Conservation (phyloP, 2,797 vertebrate species). For the Chaunax sp. region DNA sequence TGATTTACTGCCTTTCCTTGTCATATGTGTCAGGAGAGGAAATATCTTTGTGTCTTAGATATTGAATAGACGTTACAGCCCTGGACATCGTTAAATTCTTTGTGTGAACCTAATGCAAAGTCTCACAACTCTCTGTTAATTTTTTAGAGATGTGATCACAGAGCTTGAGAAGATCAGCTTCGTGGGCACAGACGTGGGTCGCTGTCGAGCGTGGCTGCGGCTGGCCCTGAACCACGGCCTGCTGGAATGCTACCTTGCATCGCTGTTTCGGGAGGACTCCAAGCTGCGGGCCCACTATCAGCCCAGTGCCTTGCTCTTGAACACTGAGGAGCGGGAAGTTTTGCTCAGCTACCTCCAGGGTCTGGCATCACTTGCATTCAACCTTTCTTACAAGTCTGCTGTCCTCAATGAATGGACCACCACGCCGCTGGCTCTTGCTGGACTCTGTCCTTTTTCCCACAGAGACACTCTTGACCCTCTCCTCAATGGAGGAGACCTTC, state of each 20-base stretch:
- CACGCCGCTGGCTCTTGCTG: slow-evolving; percentile 92
- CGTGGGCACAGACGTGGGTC: slow-evolving; percentile 91
- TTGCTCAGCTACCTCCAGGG: slow-evolving; percentile 96
- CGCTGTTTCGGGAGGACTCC: slow-evolving; percentile 88
- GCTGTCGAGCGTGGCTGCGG: slow-evolving; percentile 94
- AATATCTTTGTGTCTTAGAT: neutral
- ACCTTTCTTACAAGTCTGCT: slow-evolving; percentile 94
- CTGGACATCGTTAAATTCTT: neutral
- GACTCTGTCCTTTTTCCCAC: slow-evolving; percentile 86
- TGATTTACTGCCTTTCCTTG: neutral
- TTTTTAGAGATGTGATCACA: slow-evolving; percentile 87
- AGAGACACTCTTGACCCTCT: slow-evolving; percentile 76
- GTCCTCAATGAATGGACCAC: slow-evolving; percentile 96
- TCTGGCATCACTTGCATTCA: slow-evolving; percentile 89
- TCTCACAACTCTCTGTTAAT: neutral
- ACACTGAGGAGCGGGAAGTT: slow-evolving; percentile 91
- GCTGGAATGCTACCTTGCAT: slow-evolving; percentile 93
- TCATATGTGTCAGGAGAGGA: neutral
- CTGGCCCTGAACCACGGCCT: slow-evolving; percentile 94
- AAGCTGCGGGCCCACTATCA: slow-evolving; percentile 88
- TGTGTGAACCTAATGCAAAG: neutral
- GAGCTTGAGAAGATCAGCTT: slow-evolving; percentile 93
- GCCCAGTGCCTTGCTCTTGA: slow-evolving; percentile 88
- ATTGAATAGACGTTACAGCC: no score
- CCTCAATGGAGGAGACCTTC: slow-evolving; percentile 37